Evolutionary conservation across 1,140 invertebrate species (phyloP).

Genomic region (Camponotus floridanus): DNA sequence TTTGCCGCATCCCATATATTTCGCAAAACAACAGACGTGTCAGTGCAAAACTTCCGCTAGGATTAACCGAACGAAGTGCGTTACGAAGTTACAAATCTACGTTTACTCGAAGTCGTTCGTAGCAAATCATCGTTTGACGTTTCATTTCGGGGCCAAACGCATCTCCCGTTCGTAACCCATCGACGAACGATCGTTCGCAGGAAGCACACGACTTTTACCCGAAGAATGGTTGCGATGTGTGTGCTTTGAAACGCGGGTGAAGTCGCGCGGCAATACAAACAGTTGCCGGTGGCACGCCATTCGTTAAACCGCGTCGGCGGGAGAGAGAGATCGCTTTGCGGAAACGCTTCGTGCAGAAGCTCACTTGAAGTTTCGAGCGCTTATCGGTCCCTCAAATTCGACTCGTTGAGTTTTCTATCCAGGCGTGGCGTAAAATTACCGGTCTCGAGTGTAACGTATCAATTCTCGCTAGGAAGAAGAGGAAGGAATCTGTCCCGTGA

Average conservation of each 20-base stretch:
- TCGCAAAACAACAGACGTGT: constrained; percentile 33
- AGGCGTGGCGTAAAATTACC: constrained; percentile 55
- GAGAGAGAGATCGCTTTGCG: constrained; percentile 47
- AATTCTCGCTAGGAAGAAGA: constrained; percentile 16
- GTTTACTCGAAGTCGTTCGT: constrained; percentile 9
- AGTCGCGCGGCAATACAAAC: constrained; percentile 56
- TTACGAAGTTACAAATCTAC: constrained; percentile 65
- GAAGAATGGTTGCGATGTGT: constrained; percentile 14
- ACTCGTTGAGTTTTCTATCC: constrained; percentile 68
- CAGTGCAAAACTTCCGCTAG: constrained; percentile 54
- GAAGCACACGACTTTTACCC: constrained; percentile 62
- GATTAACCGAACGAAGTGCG: constrained; percentile 71
- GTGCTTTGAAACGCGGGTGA: constrained; percentile 49
- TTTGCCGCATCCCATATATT: constrained; percentile 12
- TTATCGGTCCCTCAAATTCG: constrained; percentile 66
- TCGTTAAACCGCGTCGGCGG: constrained; percentile 51
- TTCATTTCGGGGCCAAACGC: constrained; percentile 65
- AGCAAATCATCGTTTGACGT: constrained; percentile 72
- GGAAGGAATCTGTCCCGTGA: background rate
- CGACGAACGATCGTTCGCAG: constrained; percentile 50
- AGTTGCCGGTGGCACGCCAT: constrained; percentile 59
- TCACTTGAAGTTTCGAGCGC: constrained; percentile 52
- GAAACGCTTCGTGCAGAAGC: constrained; percentile 36
- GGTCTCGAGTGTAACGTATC: constrained; percentile 65
- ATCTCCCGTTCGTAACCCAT: constrained; percentile 20